Evolutionary conservation across 2,888 invertebrate genomes (phyloP).

Genomic region (Lasioglossum oenotherae): DNA sequence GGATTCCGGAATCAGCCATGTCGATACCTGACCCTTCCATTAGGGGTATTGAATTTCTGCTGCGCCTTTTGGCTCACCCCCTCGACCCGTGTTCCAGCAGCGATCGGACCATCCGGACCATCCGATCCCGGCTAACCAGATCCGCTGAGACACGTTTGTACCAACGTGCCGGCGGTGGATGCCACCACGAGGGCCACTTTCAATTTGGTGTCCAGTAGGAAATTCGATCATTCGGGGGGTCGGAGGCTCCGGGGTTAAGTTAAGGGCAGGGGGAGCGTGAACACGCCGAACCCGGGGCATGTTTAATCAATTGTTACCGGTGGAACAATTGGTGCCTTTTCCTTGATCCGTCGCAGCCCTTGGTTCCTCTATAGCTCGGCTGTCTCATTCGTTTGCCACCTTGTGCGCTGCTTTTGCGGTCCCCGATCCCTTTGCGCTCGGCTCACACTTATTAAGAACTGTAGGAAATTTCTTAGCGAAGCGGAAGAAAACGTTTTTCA

Average conservation of each 20-base stretch:
- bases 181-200: slow-evolving; percentile 49
- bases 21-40: slow-evolving; percentile 74
- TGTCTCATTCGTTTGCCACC: background rate
- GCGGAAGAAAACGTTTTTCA: background rate
- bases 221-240: slow-evolving; percentile 39
- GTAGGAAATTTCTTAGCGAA: background rate
- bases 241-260: background rate
- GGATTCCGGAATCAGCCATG: slow-evolving; percentile 23
- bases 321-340: slow-evolving; percentile 34
- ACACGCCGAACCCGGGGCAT: slow-evolving; percentile 18
- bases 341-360: slow-evolving; percentile 21
- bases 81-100: slow-evolving; percentile 3
- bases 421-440: background rate
- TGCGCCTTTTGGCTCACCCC: slow-evolving; percentile 47
- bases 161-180: slow-evolving; percentile 24
- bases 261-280: background rate
- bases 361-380: background rate
- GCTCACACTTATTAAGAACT: background rate
- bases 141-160: slow-evolving; percentile 32
- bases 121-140: slow-evolving; percentile 19
- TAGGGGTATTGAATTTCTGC: slow-evolving; percentile 77
- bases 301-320: slow-evolving; percentile 56
- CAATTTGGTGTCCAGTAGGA: slow-evolving; percentile 52
- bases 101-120: slow-evolving; percentile 20
- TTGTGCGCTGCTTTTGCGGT: background rate